Evolutionary conservation across 2,797 vertebrate genomes (phyloP).

Genomic region (Ibycter americanus): DNA sequence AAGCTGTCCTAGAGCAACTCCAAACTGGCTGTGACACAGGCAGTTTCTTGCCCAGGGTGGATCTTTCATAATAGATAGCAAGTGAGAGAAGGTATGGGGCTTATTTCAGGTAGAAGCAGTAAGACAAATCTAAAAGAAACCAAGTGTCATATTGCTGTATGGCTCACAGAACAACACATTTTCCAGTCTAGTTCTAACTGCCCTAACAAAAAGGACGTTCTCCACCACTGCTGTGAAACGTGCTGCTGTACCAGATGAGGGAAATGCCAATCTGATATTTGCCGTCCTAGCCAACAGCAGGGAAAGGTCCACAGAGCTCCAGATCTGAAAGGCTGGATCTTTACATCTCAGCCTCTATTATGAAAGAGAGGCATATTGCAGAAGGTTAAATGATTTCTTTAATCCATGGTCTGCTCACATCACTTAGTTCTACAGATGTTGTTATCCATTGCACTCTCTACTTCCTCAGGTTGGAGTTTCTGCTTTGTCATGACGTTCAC

Average conservation of each 20-base stretch:
- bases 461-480: background rate
- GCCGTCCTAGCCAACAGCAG: background rate
- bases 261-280: background rate
- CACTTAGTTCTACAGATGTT: background rate
- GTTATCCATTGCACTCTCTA: background rate
- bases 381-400: background rate
- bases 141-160: background rate
- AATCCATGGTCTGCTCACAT: background rate
- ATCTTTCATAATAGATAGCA: background rate
- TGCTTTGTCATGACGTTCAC: background rate
- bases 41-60: background rate
- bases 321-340: background rate
- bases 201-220: background rate
- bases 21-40: background rate
- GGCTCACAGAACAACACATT: background rate
- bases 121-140: background rate
- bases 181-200: background rate
- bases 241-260: background rate
- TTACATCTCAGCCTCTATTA: background rate
- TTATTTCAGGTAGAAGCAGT: background rate
- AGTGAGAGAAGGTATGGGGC: background rate
- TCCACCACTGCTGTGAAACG: background rate
- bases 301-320: background rate
- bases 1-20: background rate
- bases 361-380: background rate